Conservation (phyloP, 2,888 invertebrate species). For the Coremacera marginata region DNA sequence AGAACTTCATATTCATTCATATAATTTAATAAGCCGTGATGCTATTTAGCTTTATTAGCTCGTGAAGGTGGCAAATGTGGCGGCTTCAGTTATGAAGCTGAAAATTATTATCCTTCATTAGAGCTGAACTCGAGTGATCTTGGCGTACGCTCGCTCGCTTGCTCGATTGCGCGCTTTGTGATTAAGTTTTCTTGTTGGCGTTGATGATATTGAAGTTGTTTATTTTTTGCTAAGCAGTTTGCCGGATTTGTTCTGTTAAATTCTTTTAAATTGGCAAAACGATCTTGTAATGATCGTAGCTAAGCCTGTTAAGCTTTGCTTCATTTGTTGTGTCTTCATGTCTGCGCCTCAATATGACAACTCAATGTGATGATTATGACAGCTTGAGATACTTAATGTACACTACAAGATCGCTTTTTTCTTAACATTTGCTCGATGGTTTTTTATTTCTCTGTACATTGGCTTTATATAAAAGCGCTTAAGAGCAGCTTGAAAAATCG, state of each 20-base stretch:
- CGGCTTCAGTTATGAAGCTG: conserved; percentile 19
- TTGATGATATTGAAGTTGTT: background rate
- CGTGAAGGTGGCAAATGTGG: conserved; percentile 34
- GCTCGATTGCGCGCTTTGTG: background rate
- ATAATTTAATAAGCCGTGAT: background rate
- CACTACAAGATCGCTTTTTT: conserved; percentile 18
- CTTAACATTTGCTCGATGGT: background rate
- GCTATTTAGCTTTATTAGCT: conserved; percentile 1
- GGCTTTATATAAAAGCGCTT: background rate
- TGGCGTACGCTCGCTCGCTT: background rate
- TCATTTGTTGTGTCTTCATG: background rate
- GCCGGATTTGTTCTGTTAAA: conserved; percentile 7
- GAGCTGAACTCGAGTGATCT: conserved; percentile 16
- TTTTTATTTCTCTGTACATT: conserved; percentile 10
- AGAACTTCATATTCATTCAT: conserved; percentile 26
- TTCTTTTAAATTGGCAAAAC: conserved; percentile 6
- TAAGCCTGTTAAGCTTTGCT: background rate
- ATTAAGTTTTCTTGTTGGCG: background rate
- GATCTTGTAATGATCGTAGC: background rate
- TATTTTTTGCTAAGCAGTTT: background rate
- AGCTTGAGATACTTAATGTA: conserved; percentile 10
- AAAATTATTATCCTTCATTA: conserved; percentile 32
- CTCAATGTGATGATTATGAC: conserved; percentile 35
- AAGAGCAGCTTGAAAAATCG: conserved; percentile 1
- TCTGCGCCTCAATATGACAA: conserved; percentile 17